Evolutionary conservation across 92 coral and sea anemone species (phyloP), one percentile per base, ranked within the genome.

Genomic region (Paragorgia papillata): DNA sequence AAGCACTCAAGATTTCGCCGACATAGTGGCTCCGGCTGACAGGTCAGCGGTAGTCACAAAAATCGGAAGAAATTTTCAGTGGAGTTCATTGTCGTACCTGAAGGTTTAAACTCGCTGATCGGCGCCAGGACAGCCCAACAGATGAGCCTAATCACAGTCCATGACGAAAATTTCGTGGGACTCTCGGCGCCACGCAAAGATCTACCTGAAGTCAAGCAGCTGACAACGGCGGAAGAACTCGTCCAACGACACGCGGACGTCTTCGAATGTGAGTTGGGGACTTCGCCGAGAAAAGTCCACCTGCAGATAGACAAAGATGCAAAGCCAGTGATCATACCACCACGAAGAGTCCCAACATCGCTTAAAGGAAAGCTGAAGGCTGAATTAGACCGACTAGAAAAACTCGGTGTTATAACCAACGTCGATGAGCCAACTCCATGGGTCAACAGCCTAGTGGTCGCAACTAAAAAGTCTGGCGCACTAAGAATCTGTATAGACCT

Each of bases 401-500:
- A 64, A 30, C 73, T 49, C 9, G 65, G 56, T 35, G 71, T 87
- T 37, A 20, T 84, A 0, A 74, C 59, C 10, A 84, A 84, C 1
- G 81, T 74, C 0, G 76, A 79, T 8, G 60, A 79, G 62, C 79
- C 88, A 37, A 82, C 87, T 10, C 85, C 85, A 13, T 83, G 88
- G 88, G 88, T 79, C 19, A 87, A 75, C 66, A 75, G 88, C 43
- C 19, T 84, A 1, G 85, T 68, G 14, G 55, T 79, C 0, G 80
- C 65, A 21, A 80, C 80, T 9, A 87, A 87, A 56, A 83, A 79
- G 26, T 83, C 88, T 18, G 85, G 82, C 15, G 82, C 85, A 24
- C 75, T 85, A 44, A 53, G 89, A 31, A 46, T 85, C 17, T 85
- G 85, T 41, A 80, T 85, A 33, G 89, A 69, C 35, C 83, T 80